Base-by-base conservation (phyloP, 2,888 invertebrate species). In the Cetonia aurata region DNA sequence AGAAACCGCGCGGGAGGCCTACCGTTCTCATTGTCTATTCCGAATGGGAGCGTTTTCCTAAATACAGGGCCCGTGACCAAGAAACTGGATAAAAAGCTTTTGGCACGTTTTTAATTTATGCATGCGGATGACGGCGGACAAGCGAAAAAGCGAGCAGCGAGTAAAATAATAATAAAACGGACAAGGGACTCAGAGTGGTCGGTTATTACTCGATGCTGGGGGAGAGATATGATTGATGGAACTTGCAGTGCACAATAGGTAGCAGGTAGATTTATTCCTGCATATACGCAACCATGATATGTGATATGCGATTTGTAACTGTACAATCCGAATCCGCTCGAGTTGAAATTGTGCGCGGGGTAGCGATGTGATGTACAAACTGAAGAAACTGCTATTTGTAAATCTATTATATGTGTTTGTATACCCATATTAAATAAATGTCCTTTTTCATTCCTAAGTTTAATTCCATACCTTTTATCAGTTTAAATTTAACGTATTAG, bases 171-270 rank as follows among this genome's bases (percentile, higher is more conserved):
- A 62, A 62, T 62, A 37, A 41, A 41, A 41, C 44, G 62, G 13
- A 13, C 33, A 33, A 33, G 31, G 15, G 10, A 37, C 37, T 37
- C 37, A 37, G 46, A 62, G 33, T 50, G 33, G 15, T 33, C 50
- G 48, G 62, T 62, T 62, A 50, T 33, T 62, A 50, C 48, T 4
- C 48, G 50, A 50, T 50, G 65, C 37, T 37, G 37, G 37, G 59
- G 65, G 72, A 71, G 71, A 68, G 72, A 76, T 71, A 76, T 80
- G 79, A 80, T 78, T 75, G 78, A 80, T 80, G 76, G 73, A 72
- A 75, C 74, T 75, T 78, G 79, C 79, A 77, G 75, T 77, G 75
- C 76, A 80, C 80, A 79, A 80, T 78, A 78, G 79, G 78, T 77
- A 79, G 79, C 79, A 75, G 74, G 76, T 76, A 74, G 74, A 78